Evolutionary conservation across 2,797 vertebrate genomes (phyloP), one percentile per base, ranked within the genome.

Genomic region (Gastrophryne carolinensis): DNA sequence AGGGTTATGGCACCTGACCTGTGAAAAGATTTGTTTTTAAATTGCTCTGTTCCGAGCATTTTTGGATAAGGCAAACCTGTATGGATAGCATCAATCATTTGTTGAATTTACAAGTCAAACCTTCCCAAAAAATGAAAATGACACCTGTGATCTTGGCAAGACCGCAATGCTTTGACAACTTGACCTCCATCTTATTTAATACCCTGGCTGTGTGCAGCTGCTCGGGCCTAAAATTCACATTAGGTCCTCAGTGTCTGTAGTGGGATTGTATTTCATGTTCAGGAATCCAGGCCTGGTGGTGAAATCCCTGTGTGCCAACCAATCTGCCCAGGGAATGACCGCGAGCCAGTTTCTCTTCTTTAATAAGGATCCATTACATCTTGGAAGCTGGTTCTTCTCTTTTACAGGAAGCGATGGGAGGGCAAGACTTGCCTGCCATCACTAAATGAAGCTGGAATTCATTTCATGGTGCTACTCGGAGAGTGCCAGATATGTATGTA

Each of bases 331-430:
- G 29, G 39, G 73, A 68, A 32, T 7, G 6, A 52, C 21, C 50
- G 63, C 60, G 66, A 64, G 49, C 27, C 26, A 15, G 57, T 47
- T 57, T 72, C 61, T 78, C 50, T 34, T 53, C 50, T 56, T 78
- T 49, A 71, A 71, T 65, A 58, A 65, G 50, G 75, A 64, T 77
- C 74, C 30, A 49, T 77, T 70, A 78, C 75, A 72, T 78, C 13
- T 50, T 50, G 67, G 35, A 70, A 50, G 34, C 8, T 10, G 5
- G 23, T 50, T n/a, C 30, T 50, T 52, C 57, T 57, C 27, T 8
- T 56, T 13, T 3, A 19, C 34, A 39, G 39, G 67, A 72, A 72
- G 41, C 49, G 35, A 44, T 11, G 30, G 64, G 53, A 49, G 34
- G 37, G 15, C 29, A 27, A 49, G 50, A 23, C 35, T 27, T 34